Percentiles rank a stretch among this genome's conserved stretches.
Conservation (phyloP, 2,888 invertebrate genomes). For the Drosophila testacea region DNA sequence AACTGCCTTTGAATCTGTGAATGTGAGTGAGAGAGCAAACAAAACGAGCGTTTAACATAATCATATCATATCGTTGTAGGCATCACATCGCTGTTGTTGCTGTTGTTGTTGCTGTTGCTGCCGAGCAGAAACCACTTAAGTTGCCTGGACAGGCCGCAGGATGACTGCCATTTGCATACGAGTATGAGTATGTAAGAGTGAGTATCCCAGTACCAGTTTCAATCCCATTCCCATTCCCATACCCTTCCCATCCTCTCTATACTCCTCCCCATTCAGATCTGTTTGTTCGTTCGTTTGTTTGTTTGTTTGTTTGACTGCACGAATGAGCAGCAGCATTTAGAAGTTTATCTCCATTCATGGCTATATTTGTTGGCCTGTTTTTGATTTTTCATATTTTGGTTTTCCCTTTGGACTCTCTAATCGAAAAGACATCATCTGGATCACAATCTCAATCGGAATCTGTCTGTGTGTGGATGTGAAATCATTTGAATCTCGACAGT, state of each 20-base stretch:
- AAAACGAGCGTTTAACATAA: conserved; percentile 82
- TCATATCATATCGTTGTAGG: conserved; percentile 79
- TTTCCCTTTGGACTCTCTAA: conserved; percentile 32
- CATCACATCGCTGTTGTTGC: conserved; percentile 71
- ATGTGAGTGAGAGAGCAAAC: conserved; percentile 66
- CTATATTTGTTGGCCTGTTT: conserved; percentile 70
- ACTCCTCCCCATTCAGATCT: conserved; percentile 29
- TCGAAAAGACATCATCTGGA: conserved; percentile 39
- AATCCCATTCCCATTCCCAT: background rate
- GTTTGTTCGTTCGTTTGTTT: conserved; percentile 6
- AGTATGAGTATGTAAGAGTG: conserved; percentile 15
- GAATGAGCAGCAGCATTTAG: conserved; percentile 74
- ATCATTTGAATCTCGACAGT: conserved; percentile 30
- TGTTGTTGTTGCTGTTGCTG: conserved; percentile 39
- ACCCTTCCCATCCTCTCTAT: background rate
- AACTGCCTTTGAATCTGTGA: conserved; percentile 30
- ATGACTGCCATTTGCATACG: conserved; percentile 79
- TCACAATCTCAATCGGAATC: conserved; percentile 29
- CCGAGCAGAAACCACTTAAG: conserved; percentile 77
- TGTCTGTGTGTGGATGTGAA: conserved; percentile 4
- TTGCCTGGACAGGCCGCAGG: conserved; percentile 67
- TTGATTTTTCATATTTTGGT: conserved; percentile 60
- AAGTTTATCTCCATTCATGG: conserved; percentile 76
- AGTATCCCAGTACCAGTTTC: conserved; percentile 14
- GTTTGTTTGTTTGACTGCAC: conserved; percentile 53